Evolutionary conservation across 2,113 vertebrate species (phyloP), one percentile per base, ranked within the genome.

Genomic region (Notarius lentiginosus): DNA sequence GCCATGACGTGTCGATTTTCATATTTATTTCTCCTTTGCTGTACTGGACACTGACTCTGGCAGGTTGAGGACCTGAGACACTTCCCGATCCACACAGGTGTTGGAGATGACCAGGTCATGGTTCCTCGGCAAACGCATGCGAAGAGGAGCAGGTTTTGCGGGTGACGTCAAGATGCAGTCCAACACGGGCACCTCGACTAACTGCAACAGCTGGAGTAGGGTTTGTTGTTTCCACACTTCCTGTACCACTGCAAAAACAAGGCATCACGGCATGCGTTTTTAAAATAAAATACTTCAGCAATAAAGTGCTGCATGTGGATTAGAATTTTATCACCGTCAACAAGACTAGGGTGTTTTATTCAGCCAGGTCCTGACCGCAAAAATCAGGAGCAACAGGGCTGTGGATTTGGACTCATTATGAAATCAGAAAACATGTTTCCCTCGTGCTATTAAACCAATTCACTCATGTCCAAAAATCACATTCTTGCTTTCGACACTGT

Each of bases 211-310:
- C 79, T 94, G 93, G 77, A 97, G 92, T 51, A 97, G 90, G 0
- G 95, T 93, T 91, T 97, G 95, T 90, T 97, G 95, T 94, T 94
- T 97, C 96, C 96, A 97, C 82, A 97, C 91, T 85, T 96, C 94
- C 53, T 95, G 94, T 55, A 96, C 93, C 91, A 95, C 96, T 97
- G 76, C 77, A 51, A 89, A 80, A 84, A 83, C 7, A 75, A 53
- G 79, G 60, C 2, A 79, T 27, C 17, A 47, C 53, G 8, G 27
- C 34, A 60, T 63, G 20, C 24, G 0, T 24, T 63, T 60, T 22
- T 22, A 41, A 41, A 41, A 41, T 7, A n/a, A 66, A 66, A 66
- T 14, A 27, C 10, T 27, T 65, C 9, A 10, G 9, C 10, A 30
- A 27, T 12, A 68, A 30, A 1, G 4, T 66, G 4, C n/a, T 66